Evolutionary conservation across 2,113 vertebrate genomes (phyloP), one percentile per base, ranked within the genome.

Genomic region (Drymodes brunneopygia): DNA sequence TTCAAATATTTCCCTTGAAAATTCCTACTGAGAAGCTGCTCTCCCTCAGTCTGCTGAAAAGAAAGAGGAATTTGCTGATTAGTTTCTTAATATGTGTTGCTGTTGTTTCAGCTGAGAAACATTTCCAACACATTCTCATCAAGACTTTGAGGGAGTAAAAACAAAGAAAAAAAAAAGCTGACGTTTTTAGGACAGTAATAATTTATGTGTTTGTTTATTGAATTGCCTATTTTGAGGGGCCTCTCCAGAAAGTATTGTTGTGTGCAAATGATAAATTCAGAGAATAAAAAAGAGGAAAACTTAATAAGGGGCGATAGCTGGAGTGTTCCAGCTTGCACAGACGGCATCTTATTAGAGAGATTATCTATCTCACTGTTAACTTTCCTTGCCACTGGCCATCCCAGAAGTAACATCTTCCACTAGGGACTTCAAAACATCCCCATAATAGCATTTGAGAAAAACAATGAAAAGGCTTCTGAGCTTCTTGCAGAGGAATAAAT

Each of bases 1-100:
- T 93, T 96, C 60, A 66, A 79, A 62, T 71, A 79, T 65, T 79
- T 69, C 80, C 91, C 84, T 87, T 58, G 48, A 86, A 96, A 97
- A 89, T 96, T 86, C 57, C 81, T 81, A n/a, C 88, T 79, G 81
- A 73, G 90, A 95, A 35, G 28, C 69, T 42, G 18, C 31, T 64
- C 54, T 70, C 47, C 77, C 53, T 92, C 18, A 62, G 44, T 42
- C 88, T 89, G 45, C 75, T 82, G 81, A 58, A 86, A 79, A 96
- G 89, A 67, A 96, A 91, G 80, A 69, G 57, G 58, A 75, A 93
- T 87, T 95, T 91, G 57, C 79, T 92, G 95, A 91, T 92, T 67
- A 89, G 57, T 81, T 90, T 96, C 87, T 91, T 92, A 92, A 48
- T 90, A 42, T 45, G 28, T 42, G 40, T 42, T 86, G 57, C 66